These are phyloP conservation scores for Axea sp. DNA, from an alignment of 2,888 invertebrate genomes.

Conservation along the genomic window DNA sequence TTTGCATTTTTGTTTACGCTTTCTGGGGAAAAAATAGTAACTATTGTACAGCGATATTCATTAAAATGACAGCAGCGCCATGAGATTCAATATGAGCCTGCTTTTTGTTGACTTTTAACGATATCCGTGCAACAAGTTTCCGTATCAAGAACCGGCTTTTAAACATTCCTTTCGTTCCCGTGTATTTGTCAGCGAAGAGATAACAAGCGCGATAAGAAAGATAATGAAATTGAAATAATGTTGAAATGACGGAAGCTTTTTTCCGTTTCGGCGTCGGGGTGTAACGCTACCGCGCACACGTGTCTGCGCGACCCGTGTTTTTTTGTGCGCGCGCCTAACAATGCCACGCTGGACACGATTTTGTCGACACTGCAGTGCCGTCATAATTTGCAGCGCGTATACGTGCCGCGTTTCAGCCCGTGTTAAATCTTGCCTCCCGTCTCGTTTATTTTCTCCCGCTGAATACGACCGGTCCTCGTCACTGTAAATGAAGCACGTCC, in stretches of 20 bases:
- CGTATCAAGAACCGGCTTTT: constrained; percentile 20
- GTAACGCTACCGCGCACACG: neutral
- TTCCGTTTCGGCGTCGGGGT: constrained; percentile 12
- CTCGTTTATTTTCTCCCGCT: constrained; percentile 40
- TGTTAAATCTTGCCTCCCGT: constrained; percentile 50
- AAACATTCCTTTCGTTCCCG: constrained; percentile 29
- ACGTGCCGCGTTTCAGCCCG: constrained; percentile 44
- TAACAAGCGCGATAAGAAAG: constrained; percentile 45
- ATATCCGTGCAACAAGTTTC: constrained; percentile 55
- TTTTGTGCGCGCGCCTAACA: constrained; percentile 11
- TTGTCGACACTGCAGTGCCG: constrained; percentile 47
- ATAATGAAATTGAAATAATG: constrained; percentile 44
- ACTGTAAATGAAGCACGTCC: constrained; percentile 65
- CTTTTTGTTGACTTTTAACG: constrained; percentile 50
- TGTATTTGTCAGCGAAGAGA: constrained; percentile 25
- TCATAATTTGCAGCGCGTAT: constrained; percentile 50
- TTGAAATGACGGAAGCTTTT: constrained; percentile 13
- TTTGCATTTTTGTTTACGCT: constrained; percentile 24
- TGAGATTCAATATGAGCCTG: constrained; percentile 28
- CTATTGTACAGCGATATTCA: constrained; percentile 38
- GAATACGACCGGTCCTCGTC: constrained; percentile 41
- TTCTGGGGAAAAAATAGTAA: constrained; percentile 11
- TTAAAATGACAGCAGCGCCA: constrained; percentile 39
- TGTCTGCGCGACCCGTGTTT: neutral
- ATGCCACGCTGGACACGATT: constrained; percentile 43